Percentiles rank a stretch among this genome's conserved stretches.
Conservation (phyloP, 2,797 vertebrate species). For the Brachymystax lenok region DNA sequence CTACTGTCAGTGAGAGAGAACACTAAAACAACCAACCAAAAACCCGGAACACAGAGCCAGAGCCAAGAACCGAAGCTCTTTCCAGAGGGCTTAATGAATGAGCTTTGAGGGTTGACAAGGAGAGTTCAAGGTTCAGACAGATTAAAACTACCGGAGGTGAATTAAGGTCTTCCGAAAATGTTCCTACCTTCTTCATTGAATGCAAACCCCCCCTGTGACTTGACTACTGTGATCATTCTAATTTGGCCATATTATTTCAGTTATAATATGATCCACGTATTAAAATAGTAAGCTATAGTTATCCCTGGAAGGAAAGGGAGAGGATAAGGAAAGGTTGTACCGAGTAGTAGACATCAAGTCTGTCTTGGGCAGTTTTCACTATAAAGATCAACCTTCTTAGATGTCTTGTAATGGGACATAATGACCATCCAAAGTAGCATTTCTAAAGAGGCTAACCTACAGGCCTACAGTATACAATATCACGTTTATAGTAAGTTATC, state of each 20-base stretch:
- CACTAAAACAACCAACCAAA: neutral
- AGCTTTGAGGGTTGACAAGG: neutral
- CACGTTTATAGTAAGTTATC: neutral
- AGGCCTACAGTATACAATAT: neutral
- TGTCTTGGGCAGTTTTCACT: neutral
- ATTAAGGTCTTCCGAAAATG: neutral
- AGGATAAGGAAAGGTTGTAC: neutral
- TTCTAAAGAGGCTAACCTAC: neutral
- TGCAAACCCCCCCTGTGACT: neutral
- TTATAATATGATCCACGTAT: neutral
- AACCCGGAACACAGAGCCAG: neutral
- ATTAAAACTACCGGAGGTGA: neutral
- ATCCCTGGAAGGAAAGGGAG: neutral
- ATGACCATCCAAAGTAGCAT: neutral
- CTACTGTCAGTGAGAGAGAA: neutral
- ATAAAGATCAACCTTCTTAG: neutral
- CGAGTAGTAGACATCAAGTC: neutral
- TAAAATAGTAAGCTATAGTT: neutral
- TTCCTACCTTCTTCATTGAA: neutral
- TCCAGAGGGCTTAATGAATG: neutral
- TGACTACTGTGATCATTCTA: neutral
- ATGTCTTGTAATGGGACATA: neutral
- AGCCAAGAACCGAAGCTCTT: constrained; percentile 1
- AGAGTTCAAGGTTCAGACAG: neutral
- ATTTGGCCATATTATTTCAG: neutral